Conservation (phyloP, 2,888 invertebrate species). For the Drosophila suboccidentalis region DNA sequence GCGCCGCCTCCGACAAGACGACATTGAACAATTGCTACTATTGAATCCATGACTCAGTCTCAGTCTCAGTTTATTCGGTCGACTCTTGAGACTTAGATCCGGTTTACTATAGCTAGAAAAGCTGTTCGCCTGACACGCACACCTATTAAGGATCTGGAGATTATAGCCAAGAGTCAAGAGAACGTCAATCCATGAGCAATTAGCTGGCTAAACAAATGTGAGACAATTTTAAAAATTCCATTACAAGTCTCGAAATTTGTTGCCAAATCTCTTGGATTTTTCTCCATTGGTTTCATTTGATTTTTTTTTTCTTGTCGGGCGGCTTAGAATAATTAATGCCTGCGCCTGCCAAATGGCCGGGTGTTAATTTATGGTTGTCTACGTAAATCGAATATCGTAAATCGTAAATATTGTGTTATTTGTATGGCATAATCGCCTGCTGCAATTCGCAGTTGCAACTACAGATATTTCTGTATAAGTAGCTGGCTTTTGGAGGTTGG, state of each 20-base stretch:
- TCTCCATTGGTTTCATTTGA: slow-evolving; percentile 10
- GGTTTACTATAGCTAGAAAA: slow-evolving; percentile 56
- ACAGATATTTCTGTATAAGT: slow-evolving; percentile 9
- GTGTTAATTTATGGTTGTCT: slow-evolving; percentile 79
- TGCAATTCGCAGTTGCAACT: slow-evolving; percentile 43
- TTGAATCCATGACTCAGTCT: slow-evolving; percentile 41
- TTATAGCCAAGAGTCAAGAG: slow-evolving; percentile 36
- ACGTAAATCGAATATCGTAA: slow-evolving; percentile 47
- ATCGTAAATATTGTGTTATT: slow-evolving; percentile 46
- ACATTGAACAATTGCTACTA: slow-evolving; percentile 59
- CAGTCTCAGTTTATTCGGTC: slow-evolving; percentile 32
- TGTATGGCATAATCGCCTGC: slow-evolving; percentile 57
- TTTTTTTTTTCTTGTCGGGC: slow-evolving; percentile 12
- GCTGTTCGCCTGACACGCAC: slow-evolving; percentile 50
- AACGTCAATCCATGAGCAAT: slow-evolving; percentile 55
- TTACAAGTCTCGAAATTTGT: slow-evolving; percentile 26
- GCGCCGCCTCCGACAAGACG: slow-evolving; percentile 69
- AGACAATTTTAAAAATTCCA: slow-evolving; percentile 71
- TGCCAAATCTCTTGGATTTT: slow-evolving; percentile 46
- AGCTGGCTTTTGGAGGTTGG: slow-evolving; percentile 52
- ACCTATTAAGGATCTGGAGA: slow-evolving; percentile 63
- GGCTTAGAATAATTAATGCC: slow-evolving; percentile 73
- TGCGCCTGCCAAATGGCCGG: slow-evolving; percentile 52
- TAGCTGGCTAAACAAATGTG: slow-evolving; percentile 67
- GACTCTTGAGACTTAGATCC: slow-evolving; percentile 69